Conservation (phyloP, 1,140 invertebrate genomes). For the Papilio xuthus region DNA sequence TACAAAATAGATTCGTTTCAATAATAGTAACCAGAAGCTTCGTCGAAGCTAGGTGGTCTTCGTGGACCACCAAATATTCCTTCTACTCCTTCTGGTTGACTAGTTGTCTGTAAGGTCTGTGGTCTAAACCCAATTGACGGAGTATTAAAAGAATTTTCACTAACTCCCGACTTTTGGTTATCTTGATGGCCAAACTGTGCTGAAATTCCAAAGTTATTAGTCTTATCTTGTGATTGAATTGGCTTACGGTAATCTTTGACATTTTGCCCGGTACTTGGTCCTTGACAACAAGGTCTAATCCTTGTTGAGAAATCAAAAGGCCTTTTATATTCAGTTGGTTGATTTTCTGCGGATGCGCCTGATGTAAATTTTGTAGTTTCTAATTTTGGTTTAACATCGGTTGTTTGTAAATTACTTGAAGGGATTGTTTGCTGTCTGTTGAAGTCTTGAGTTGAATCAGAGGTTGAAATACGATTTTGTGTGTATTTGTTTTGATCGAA, state of each 20-base stretch:
- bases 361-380: conserved; percentile 17
- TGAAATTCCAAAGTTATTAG: neutral
- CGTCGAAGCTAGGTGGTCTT: conserved; percentile 64
- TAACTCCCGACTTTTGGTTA: neutral
- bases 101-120: conserved; percentile 36
- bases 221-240: conserved; percentile 7
- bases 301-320: conserved; percentile 32
- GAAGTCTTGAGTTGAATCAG: neutral
- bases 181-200: conserved; percentile 28
- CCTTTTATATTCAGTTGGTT: conserved; percentile 12
- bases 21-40: conserved; percentile 69
- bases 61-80: conserved; percentile 61
- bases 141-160: conserved; percentile 11
- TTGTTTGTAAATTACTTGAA: neutral
- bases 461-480: neutral
- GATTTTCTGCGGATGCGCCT: conserved; percentile 10
- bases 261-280: neutral
- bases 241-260: neutral
- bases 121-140: conserved; percentile 18
- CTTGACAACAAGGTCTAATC: conserved; percentile 36
- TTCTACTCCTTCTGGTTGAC: conserved; percentile 46
- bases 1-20: conserved; percentile 37
- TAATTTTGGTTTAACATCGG: neutral
- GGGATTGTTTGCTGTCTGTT: conserved; percentile 1
- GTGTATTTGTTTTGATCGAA: conserved; percentile 18